These are phyloP conservation scores for Hafferia zeledoni DNA, from an alignment of 2,797 vertebrate species.

Conservation along the genomic window DNA sequence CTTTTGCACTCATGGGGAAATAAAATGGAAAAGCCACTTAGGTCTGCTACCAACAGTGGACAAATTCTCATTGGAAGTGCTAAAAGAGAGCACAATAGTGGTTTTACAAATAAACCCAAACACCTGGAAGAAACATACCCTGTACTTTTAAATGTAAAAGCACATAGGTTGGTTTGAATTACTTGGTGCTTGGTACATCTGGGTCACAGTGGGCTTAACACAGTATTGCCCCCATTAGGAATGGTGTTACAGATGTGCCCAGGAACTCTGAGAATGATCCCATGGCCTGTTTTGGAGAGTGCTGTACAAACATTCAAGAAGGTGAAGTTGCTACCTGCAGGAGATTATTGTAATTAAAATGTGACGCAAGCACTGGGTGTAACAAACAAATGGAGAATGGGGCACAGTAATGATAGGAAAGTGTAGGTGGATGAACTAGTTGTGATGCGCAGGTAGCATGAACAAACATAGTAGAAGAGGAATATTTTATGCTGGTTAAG, in stretches of 20 bases:
- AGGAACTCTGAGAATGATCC: not conserved
- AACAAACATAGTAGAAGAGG: not conserved
- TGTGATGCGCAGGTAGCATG: not conserved
- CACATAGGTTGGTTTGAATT: not conserved
- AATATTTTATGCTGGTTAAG: not conserved
- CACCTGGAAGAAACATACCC: not conserved
- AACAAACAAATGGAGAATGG: not conserved
- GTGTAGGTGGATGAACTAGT: not conserved
- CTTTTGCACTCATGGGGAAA: not conserved
- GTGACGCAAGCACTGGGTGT: conserved; percentile 8
- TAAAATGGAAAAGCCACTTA: not conserved
- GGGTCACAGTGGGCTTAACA: not conserved
- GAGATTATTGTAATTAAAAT: not conserved
- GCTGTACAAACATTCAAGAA: not conserved
- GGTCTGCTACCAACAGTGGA: not conserved
- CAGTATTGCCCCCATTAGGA: not conserved
- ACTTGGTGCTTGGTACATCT: not conserved
- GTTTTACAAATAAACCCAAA: not conserved
- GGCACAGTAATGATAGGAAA: conserved; percentile 5
- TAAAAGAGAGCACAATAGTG: not conserved
- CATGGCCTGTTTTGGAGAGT: not conserved
- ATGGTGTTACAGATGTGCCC: not conserved
- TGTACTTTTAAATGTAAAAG: not conserved
- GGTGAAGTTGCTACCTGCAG: not conserved
- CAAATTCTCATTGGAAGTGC: not conserved